phyloP scores from a whole-genome alignment of 1,140 invertebrate species.

The Hylaeus anthracinus region DNA sequence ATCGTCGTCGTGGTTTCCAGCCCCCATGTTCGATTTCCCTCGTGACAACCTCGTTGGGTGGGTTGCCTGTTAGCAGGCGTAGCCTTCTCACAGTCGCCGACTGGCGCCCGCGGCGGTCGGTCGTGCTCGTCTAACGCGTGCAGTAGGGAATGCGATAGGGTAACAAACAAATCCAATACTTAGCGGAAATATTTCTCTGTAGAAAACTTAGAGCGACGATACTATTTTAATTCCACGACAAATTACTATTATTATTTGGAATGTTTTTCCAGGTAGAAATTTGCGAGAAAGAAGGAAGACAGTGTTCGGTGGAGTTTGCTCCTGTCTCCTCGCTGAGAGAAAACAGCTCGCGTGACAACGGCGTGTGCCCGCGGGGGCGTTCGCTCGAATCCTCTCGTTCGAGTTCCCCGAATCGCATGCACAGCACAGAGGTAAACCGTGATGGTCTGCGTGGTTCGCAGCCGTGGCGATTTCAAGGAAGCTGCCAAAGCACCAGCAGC shows the following conservation, averaged over 20 bases:
- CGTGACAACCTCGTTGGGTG: not conserved
- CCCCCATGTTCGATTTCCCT: not conserved
- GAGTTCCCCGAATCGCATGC: conserved; percentile 68
- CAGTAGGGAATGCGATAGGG: too few relatives aligned
- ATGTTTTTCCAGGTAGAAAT: too few relatives aligned
- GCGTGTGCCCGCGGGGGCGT: conserved; percentile 79
- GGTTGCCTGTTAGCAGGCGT: not conserved
- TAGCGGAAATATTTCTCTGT: too few relatives aligned
- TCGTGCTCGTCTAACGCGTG: not conserved
- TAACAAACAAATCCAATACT: too few relatives aligned
- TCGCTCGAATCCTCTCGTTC: conserved; percentile 40
- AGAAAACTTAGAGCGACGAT: too few relatives aligned
- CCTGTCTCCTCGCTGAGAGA: conserved; percentile 24
- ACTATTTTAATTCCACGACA: too few relatives aligned
- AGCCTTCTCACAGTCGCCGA: not conserved
- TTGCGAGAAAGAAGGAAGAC: not conserved
- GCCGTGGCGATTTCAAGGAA: not conserved
- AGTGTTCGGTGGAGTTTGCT: conserved; percentile 10
- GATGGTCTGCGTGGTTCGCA: conserved; percentile 32
- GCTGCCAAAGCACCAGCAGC: not conserved
- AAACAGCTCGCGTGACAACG: conserved; percentile 72
- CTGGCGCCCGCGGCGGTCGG: not conserved
- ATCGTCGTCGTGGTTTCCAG: too few relatives aligned
- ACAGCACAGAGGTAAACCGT: conserved; percentile 29
- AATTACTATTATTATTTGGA: too few relatives aligned